Conservation (phyloP, 2,113 vertebrate species). For the Odobenus rosmarus region DNA sequence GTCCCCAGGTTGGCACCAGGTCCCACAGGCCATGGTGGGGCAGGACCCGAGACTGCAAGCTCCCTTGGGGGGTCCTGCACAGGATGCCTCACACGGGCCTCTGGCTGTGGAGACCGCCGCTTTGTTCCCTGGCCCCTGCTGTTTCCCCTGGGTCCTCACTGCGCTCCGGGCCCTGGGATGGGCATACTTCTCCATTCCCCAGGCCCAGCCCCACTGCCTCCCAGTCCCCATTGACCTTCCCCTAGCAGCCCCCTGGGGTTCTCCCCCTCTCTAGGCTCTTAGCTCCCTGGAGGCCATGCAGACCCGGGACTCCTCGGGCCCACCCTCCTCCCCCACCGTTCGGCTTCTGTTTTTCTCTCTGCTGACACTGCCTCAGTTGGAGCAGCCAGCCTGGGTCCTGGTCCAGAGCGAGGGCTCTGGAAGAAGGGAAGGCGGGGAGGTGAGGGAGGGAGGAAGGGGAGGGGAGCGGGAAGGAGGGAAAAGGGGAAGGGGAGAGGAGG, state of each 20-base stretch:
- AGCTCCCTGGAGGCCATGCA: neutral
- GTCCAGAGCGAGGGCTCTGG: neutral
- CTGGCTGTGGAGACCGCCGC: neutral
- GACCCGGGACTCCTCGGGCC: neutral
- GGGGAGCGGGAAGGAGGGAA: rapidly evolving
- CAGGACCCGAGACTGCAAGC: neutral
- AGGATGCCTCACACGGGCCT: neutral
- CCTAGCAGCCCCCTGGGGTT: neutral
- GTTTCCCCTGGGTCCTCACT: too few species aligned
- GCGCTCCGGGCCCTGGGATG: rapidly evolving
- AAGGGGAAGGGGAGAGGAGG: neutral
- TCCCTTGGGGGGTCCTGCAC: neutral
- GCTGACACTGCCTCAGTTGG: rapidly evolving
- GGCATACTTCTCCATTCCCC: neutral
- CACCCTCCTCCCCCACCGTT: neutral
- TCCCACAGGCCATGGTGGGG: neutral
- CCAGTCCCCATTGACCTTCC: too few species aligned
- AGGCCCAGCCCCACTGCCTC: rapidly evolving
- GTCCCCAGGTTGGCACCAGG: neutral
- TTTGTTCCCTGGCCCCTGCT: rapidly evolving
- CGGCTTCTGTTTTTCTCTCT: neutral
- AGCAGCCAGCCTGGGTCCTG: too few species aligned
- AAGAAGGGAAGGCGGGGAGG: too few species aligned
- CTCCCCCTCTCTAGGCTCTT: neutral
- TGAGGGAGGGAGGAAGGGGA: too few species aligned